phyloP scores from a whole-genome alignment of 2,888 invertebrate species.

The Stenodera caucasica region DNA sequence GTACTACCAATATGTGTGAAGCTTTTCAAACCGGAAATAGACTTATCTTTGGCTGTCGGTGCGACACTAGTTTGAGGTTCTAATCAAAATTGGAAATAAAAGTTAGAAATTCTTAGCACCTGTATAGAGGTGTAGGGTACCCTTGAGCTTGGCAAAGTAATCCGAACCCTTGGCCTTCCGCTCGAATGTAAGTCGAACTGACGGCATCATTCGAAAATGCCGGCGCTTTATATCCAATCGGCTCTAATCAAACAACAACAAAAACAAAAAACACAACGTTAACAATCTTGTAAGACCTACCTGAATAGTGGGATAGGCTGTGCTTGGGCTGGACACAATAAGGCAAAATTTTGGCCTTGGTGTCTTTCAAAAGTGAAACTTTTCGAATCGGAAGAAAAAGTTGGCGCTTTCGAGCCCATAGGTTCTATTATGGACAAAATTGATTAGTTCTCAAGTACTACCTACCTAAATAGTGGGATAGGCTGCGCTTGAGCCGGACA shows the following conservation, averaged over 20 bases:
- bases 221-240: slow-evolving; percentile 61
- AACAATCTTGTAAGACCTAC: slow-evolving; percentile 55
- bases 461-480: slow-evolving; percentile 65
- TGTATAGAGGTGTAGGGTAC: slow-evolving; percentile 65
- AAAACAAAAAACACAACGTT: slow-evolving; percentile 47
- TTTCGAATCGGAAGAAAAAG: slow-evolving; percentile 54
- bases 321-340: slow-evolving; percentile 67
- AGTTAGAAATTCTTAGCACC: slow-evolving; percentile 54
- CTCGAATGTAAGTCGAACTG: slow-evolving; percentile 57
- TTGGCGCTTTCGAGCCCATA: slow-evolving; percentile 60
- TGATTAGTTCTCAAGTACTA: slow-evolving; percentile 4
- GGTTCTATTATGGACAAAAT: slow-evolving; percentile 53
- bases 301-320: slow-evolving; percentile 72
- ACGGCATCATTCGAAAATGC: slow-evolving; percentile 55
- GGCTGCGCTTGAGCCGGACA: slow-evolving; percentile 81
- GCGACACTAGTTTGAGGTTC: slow-evolving; percentile 57
- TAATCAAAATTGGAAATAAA: slow-evolving; percentile 38
- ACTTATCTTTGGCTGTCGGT: slow-evolving; percentile 55
- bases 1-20: slow-evolving; percentile 42
- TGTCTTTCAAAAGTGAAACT: slow-evolving; percentile 56
- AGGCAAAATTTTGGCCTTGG: slow-evolving; percentile 55
- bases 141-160: slow-evolving; percentile 62
- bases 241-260: slow-evolving; percentile 54
- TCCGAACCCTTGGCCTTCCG: slow-evolving; percentile 52
- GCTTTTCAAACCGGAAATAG: slow-evolving; percentile 55